Base-by-base conservation (phyloP, 2,888 invertebrate genomes). In the Sphinx pinastri region DNA sequence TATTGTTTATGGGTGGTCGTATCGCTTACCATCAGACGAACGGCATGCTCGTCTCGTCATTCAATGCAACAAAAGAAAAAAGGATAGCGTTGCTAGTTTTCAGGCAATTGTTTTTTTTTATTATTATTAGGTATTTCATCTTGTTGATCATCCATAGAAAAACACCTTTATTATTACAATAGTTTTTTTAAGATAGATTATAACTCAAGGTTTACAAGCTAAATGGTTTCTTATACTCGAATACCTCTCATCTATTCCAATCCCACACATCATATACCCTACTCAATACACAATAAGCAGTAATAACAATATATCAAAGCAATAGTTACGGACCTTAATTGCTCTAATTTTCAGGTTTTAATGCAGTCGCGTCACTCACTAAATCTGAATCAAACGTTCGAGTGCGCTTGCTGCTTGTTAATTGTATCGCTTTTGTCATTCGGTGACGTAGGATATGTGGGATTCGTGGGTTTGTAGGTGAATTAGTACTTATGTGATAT, bases 271-370 rank as follows among this genome's bases (percentile, higher is more conserved):
- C 31, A 58, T 12, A 11, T 13, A 16, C 31, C 25, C 31, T 13
- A 58, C 12, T 58, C 12, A 25, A 13, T 31, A 16, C 12, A 5
- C 1, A 58, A 19, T 19, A 60, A n/a, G 3, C 1, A 11, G 1
- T 11, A n/a, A 47, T 63, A 63, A 11, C 19, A 63, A 47, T 19
- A 12, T 47, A 47, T 47, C 19, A 2, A 13, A 8, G 16, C 47
- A 12, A 12, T 60, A 12, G 47, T 49, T 16, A 12, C 16, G 4
- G n/a, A 10, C 11, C 10, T 16, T 47, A 63, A 47, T 47, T 47
- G 60, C 8, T 47, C 47, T 63, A 63, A 63, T 63, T 63, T 63
- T 12, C 60, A 45, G 16, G 19, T 63, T 7, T 47, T 5, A 13
- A 47, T 19, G 57, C 57, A 45, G 16, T 19, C 47, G 13, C 25